Conservation (phyloP, 1,140 invertebrate genomes). For the Drosophila arizonae region DNA sequence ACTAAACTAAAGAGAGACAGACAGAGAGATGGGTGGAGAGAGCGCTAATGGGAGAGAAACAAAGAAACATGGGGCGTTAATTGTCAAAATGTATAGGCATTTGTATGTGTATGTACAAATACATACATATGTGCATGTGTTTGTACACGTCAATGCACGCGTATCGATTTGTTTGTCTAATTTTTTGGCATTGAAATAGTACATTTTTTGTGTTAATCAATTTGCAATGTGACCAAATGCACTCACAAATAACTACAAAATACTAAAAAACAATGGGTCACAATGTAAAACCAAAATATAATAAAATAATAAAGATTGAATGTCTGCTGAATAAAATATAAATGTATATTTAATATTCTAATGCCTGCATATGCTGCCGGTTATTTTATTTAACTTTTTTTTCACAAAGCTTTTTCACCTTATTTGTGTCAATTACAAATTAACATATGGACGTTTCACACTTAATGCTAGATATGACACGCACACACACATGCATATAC, state of each 20-base stretch:
- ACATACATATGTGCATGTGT: not conserved
- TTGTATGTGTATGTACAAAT: not conserved
- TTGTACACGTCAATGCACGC: not conserved
- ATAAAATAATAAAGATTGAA: not conserved
- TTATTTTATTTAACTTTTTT: not conserved
- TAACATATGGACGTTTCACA: conserved; percentile 52
- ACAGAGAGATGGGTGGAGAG: not conserved
- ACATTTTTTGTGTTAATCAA: not conserved
- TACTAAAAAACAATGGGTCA: not conserved
- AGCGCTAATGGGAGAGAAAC: not conserved
- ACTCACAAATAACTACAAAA: not conserved
- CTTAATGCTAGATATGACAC: conserved; percentile 22
- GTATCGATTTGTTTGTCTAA: conserved; percentile 6
- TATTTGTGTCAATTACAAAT: conserved; percentile 68
- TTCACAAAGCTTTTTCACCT: conserved; percentile 7
- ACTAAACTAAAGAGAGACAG: not conserved
- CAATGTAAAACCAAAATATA: not conserved
- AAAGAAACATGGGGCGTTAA: conserved; percentile 14
- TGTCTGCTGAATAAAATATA: too few species aligned
- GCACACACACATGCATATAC: conserved; percentile 11
- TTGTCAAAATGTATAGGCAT: not conserved
- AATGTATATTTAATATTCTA: too few species aligned
- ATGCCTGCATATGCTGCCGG: too few species aligned
- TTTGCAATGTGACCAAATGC: conserved; percentile 6
- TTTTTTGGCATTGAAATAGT: conserved; percentile 1